phyloP scores from a whole-genome alignment of 2,888 invertebrate genomes.

The Coremacera marginata region DNA sequence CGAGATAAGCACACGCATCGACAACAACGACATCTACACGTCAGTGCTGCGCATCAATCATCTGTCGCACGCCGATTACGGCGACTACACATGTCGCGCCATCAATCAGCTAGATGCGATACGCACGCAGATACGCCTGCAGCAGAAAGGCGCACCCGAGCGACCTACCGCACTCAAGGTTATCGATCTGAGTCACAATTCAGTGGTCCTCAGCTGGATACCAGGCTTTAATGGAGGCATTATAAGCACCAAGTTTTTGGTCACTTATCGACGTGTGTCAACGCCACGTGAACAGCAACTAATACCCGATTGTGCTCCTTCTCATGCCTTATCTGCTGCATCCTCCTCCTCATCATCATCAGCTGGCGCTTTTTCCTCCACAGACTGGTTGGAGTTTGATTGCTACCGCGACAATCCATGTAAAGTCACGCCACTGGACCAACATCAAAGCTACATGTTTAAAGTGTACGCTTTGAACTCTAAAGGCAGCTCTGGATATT shows the following conservation, averaged over 20 bases:
- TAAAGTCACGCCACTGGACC: constrained; percentile 86
- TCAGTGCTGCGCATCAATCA: constrained; percentile 81
- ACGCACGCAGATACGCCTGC: constrained; percentile 82
- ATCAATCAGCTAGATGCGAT: constrained; percentile 86
- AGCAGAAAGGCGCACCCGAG: constrained; percentile 89
- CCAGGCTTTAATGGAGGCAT: constrained; percentile 92
- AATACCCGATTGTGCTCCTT: constrained; percentile 73
- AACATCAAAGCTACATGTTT: constrained; percentile 87
- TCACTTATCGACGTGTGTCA: constrained; percentile 81
- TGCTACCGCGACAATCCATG: constrained; percentile 90
- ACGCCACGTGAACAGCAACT: constrained; percentile 73
- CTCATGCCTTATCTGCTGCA: constrained; percentile 45
- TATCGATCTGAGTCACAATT: constrained; percentile 82
- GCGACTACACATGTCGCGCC: constrained; percentile 90
- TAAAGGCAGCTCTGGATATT: constrained; percentile 88
- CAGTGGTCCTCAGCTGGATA: constrained; percentile 87
- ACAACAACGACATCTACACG: constrained; percentile 87
- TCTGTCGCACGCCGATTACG: constrained; percentile 85
- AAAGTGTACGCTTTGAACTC: constrained; percentile 90
- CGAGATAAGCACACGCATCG: constrained; percentile 82
- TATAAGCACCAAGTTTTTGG: constrained; percentile 85
- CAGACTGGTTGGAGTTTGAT: constrained; percentile 86
- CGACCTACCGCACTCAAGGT: constrained; percentile 80
- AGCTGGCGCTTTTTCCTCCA: constrained; percentile 63
- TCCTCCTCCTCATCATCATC: constrained; percentile 30